Percentiles rank a stretch among this genome's conserved stretches.
Evolutionary conservation across 2,797 vertebrate genomes (phyloP).

Genomic region (Loris lydekkerianus): DNA sequence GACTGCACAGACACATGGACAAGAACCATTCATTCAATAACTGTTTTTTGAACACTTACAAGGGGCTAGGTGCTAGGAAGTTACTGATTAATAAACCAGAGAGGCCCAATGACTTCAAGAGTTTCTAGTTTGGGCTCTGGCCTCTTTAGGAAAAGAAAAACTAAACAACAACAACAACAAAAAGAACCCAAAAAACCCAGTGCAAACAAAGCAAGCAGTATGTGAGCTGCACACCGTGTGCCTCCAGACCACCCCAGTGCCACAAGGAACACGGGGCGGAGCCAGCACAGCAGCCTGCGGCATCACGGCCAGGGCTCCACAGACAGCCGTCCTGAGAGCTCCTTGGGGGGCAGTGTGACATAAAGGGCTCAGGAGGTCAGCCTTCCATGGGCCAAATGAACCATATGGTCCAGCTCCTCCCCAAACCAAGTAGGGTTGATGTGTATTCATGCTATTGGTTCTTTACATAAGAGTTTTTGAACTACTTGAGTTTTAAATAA

Average conservation of each 20-base stretch:
- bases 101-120: neutral
- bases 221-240: neutral
- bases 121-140: neutral
- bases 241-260: neutral
- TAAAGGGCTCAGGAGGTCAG: neutral
- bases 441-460: slow-evolving; percentile 18
- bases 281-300: neutral
- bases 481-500: slow-evolving; percentile 33
- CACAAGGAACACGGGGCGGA: neutral
- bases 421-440: neutral
- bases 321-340: neutral
- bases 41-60: neutral
- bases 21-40: slow-evolving; percentile 4
- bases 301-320: neutral
- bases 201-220: neutral
- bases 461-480: neutral
- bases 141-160: neutral
- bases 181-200: too few species aligned
- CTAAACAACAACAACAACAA: too few species aligned
- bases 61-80: neutral
- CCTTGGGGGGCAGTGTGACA: too few species aligned
- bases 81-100: neutral
- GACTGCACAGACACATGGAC: neutral
- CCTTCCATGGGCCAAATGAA: slow-evolving; percentile 4
- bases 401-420: neutral